phyloP scores from a whole-genome alignment of 2,888 invertebrate genomes.

The Coleophora deauratella region DNA sequence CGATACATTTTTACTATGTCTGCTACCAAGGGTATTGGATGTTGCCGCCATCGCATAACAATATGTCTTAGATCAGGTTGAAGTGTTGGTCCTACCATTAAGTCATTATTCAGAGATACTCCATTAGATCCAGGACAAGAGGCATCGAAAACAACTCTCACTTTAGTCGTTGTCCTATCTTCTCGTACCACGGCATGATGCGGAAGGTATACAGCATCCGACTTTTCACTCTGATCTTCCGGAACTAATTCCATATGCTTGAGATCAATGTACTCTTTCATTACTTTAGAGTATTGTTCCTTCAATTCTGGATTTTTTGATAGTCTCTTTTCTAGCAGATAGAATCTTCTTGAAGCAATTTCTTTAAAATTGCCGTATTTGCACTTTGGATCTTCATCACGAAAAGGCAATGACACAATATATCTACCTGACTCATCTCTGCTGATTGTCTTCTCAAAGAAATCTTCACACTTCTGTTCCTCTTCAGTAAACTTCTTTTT shows the following conservation, averaged over 20 bases:
- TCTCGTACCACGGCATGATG: slow-evolving; percentile 17
- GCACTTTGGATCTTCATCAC: slow-evolving; percentile 5
- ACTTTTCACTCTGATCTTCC: neutral
- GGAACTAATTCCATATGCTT: slow-evolving; percentile 15
- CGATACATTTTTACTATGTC: slow-evolving; percentile 25
- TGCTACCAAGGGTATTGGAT: slow-evolving; percentile 15
- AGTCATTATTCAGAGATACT: slow-evolving; percentile 13
- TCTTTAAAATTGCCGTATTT: slow-evolving; percentile 13
- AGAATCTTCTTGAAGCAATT: slow-evolving; percentile 15
- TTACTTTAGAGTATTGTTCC: slow-evolving; percentile 13
- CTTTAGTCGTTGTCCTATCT: slow-evolving; percentile 18
- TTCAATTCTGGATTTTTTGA: slow-evolving; percentile 6
- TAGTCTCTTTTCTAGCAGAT: slow-evolving; percentile 12
- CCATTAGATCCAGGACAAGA: slow-evolving; percentile 13
- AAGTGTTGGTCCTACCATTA: slow-evolving; percentile 16
- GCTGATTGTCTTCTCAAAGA: slow-evolving; percentile 7
- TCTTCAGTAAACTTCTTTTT: slow-evolving; percentile 13
- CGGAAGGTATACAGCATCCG: no score
- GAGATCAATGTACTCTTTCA: slow-evolving; percentile 14
- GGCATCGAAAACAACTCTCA: slow-evolving; percentile 20
- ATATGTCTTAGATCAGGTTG: slow-evolving; percentile 18
- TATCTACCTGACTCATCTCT: slow-evolving; percentile 14
- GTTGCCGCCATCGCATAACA: slow-evolving; percentile 13
- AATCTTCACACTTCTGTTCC: slow-evolving; percentile 14
- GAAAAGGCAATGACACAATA: slow-evolving; percentile 15